Evolutionary conservation across 2,888 invertebrate species (phyloP), one percentile per base, ranked within the genome.

Genomic region (Priocnemis perturbator): DNA sequence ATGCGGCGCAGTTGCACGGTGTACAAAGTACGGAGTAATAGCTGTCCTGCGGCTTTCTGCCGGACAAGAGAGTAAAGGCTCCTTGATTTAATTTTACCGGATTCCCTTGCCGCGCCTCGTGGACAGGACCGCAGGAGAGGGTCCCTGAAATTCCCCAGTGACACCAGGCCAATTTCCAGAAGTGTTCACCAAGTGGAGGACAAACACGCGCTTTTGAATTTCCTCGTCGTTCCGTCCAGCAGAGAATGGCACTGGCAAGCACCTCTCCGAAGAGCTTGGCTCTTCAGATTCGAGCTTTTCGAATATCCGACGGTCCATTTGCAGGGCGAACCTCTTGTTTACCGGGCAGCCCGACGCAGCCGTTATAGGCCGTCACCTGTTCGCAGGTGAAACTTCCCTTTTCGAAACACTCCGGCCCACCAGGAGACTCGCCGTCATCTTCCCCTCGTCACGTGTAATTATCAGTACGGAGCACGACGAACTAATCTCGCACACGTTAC

Each of bases 131-230:
- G 26, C 60, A 64, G 14, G 47, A 64, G 67, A 65, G 69, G 65
- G 60, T 68, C 55, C 55, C 67, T 74, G 72, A 79, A 82, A 81
- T 81, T 82, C 76, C 76, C 79, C 56, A 74, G 76, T 74, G 83
- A 81, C 79, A 74, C 73, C 75, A 57, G 77, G 77, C 76, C 81
- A 84, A 82, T 84, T 83, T 83, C 71, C 77, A 73, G 77, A 77
- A 78, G 80, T 76, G 76, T 67, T 70, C 73, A 60, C 67, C 73
- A 75, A 83, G 83, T 82, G 83, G 80, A 84, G 79, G 80, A 78
- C 84, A 85, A 86, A 86, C 83, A 86, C 77, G 77, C 71, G 79
- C 83, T 81, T 81, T 80, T 81, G 82, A 82, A 82, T 79, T 72
- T 78, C 67, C 69, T 68, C 64, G 67, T 57, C 68, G 69, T 73